Percentiles rank a stretch among this genome's conserved stretches.
These are phyloP conservation scores for Xenopus petersii DNA, from an alignment of 2,797 vertebrate genomes.

Conservation along the genomic window DNA sequence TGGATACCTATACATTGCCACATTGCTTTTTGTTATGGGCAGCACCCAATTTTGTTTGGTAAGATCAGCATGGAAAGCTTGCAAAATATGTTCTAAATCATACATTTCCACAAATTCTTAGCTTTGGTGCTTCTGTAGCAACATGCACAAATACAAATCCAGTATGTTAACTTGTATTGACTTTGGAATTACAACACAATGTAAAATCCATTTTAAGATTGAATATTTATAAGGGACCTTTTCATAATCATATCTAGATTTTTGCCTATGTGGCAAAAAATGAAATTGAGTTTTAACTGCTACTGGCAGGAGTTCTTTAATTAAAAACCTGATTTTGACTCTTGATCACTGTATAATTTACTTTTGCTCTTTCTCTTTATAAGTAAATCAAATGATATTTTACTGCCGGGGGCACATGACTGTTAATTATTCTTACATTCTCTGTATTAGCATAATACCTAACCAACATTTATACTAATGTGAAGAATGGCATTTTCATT, in stretches of 20 bases:
- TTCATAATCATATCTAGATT: constrained; percentile 31
- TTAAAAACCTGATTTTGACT: constrained; percentile 44
- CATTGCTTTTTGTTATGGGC: too few species aligned
- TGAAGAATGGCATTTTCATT: constrained; percentile 20
- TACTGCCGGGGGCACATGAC: constrained; percentile 29
- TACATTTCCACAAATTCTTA: too few species aligned
- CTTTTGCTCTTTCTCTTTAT: constrained; percentile 33
- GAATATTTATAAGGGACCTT: constrained; percentile 38
- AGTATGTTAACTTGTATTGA: constrained; percentile 1
- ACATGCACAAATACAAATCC: too few species aligned
- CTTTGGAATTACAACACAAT: constrained; percentile 19
- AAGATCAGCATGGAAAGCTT: too few species aligned
- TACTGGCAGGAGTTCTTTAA: constrained; percentile 39
- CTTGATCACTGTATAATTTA: constrained; percentile 39
- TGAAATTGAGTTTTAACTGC: constrained; percentile 34
- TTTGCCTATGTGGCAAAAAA: constrained; percentile 29
- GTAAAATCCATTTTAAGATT: constrained; percentile 24
- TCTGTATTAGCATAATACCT: constrained; percentile 31
- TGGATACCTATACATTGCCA: too few species aligned
- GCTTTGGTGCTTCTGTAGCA: too few species aligned
- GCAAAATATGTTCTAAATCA: too few species aligned
- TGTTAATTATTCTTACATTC: constrained; percentile 29
- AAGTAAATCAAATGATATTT: constrained; percentile 43
- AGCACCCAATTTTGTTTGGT: too few species aligned
- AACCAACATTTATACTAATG: constrained; percentile 9